Evolutionary conservation across 2,888 invertebrate genomes (phyloP).

Genomic region (Cephus sareptanus): DNA sequence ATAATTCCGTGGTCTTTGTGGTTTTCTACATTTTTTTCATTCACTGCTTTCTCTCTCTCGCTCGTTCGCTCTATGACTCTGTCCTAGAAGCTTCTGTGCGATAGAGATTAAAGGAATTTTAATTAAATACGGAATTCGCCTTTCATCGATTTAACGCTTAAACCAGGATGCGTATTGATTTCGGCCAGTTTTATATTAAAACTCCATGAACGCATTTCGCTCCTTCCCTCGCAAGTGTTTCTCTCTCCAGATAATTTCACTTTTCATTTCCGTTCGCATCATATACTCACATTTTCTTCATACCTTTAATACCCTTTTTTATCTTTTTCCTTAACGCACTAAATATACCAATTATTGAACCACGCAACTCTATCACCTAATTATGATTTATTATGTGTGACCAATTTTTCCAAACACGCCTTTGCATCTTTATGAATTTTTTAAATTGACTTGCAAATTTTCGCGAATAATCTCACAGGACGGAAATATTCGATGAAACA

Average conservation of each 20-base stretch:
- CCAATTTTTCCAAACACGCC: neutral
- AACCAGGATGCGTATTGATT: neutral
- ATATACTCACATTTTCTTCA: too few relatives aligned
- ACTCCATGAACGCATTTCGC: neutral
- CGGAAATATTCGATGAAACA: neutral
- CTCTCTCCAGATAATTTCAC: neutral
- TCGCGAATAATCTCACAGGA: neutral
- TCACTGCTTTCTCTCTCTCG: neutral
- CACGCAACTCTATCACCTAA: neutral
- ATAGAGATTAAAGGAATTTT: neutral
- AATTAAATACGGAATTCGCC: constrained; percentile 6
- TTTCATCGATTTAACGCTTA: constrained; percentile 16
- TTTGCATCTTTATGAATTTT: neutral
- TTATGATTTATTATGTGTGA: neutral
- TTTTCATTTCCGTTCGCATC: neutral
- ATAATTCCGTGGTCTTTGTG: neutral
- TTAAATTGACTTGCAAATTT: neutral
- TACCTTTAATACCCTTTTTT: neutral
- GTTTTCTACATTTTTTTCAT: neutral
- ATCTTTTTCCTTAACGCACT: neutral
- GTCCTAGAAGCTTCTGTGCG: neutral
- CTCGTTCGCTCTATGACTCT: neutral
- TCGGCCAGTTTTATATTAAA: neutral
- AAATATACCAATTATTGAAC: neutral
- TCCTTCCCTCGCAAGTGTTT: neutral